Evolutionary conservation across 2,888 invertebrate species (phyloP).

Genomic region (Anorthoa munda): DNA sequence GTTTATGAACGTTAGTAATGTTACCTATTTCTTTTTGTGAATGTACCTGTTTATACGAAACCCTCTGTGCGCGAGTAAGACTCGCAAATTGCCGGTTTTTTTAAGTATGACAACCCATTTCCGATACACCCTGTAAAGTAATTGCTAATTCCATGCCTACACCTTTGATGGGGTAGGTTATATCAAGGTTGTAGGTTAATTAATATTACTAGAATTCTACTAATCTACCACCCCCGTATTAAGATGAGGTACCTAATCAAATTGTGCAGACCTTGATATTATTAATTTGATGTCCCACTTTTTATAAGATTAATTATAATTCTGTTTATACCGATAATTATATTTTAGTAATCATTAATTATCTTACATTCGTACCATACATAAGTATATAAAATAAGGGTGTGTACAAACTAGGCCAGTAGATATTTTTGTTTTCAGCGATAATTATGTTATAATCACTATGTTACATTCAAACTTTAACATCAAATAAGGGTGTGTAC

Average conservation of each 20-base stretch:
- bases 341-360: too few relatives aligned
- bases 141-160: conserved; percentile 1
- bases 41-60: too few relatives aligned
- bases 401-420: too few relatives aligned
- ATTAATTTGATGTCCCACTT: not conserved
- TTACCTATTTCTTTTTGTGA: too few relatives aligned
- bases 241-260: not conserved
- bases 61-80: too few relatives aligned
- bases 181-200: not conserved
- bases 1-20: too few relatives aligned
- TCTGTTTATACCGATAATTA: not conserved
- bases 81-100: too few relatives aligned
- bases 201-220: not conserved
- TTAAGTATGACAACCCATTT: too few relatives aligned
- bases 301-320: not conserved
- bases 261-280: not conserved
- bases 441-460: conserved; percentile 3
- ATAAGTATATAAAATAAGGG: too few relatives aligned
- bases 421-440: not conserved
- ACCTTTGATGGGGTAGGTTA: not conserved
- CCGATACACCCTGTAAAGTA: not conserved
- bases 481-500: not conserved
- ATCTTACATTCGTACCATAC: too few relatives aligned
- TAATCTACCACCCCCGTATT: not conserved
- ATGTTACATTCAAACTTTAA: not conserved